Base-by-base conservation (phyloP, 2,113 vertebrate species). In the Pycnonotus jocosus region DNA sequence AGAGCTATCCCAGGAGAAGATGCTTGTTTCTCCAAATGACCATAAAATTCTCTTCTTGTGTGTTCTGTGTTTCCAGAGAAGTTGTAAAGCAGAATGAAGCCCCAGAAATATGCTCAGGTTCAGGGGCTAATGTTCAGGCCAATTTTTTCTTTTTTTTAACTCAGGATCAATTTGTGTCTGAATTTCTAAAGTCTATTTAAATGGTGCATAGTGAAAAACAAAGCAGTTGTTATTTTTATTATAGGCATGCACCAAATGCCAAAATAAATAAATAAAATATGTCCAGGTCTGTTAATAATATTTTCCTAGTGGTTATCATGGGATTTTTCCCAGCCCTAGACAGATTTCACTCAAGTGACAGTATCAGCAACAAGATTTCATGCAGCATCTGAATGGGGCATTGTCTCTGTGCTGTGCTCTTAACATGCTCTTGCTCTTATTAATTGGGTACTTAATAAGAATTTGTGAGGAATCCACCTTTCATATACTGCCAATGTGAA, bases 401-500 rank as follows among this genome's bases (percentile, higher is more conserved):
- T 94, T 96, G 81, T 96, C 76, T 94, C 45, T 62, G 56, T 83
- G 47, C 85, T 65, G 33, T 76, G 78, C 40, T 88, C 62, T 93
- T 92, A 95, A 92, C 85, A 81, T 0, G 1, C 68, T 94, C 64
- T 83, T 90, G 85, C 56, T 82, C 47, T 90, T 96, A 97, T 94
- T 94, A 96, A 95, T 95, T 95, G 85, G 85, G 74, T 81, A 58
- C 94, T 95, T 95, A 88, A 93, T 95, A 96, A 94, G 94, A 93
- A 90, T 93, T 96, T 77, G 82, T 60, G 82, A 90, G 44, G 96
- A 96, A 96, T 95, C 93, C 88, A 97, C 93, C 95, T 94, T 97
- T 96, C 88, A 82, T 94, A 71, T 77, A 80, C 56, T 90, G 94
- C 93, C 92, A 94, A 6, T 82, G 92, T 86, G 94, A 94, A 94